Evolutionary conservation across 2,888 invertebrate species (phyloP), one percentile per base, ranked within the genome.

Genomic region (Lasioglossum villosulum): DNA sequence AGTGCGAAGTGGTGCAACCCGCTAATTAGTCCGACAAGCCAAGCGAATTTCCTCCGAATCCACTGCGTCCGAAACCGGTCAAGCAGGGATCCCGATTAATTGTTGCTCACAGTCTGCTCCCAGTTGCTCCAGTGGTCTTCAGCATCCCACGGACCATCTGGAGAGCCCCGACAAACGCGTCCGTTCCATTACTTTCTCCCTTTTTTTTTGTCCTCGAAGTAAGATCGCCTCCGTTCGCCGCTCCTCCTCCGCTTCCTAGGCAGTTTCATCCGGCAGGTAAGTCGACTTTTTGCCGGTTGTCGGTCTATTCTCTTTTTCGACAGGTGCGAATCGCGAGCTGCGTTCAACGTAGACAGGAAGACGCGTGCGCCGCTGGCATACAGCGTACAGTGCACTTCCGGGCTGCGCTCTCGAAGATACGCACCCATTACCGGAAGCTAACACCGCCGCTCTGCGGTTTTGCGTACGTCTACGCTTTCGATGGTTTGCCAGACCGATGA

Each of bases 151-250:
- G 72, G 59, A 30, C 74, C 66, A 70, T 80, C 79, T 42, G 59
- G 80, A 42, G 79, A 82, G 70, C 37, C 66, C 37, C 73, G 42
- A 66, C 37, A 48, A 72, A 42, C 71, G 66, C 68, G 75, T 56
- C 19, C 72, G 68, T 52, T 79, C 66, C 85, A 80, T 73, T 79
- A 87, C 89, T 89, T 89, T 89, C 88, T 89, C 89, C 82, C 78
- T 76, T 84, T 70, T 80, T 87, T 81, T 76, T 84, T 80, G 85
- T 79, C 74, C 84, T 80, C 78, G 78, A 30, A 72, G 66, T 75
- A 72, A 30, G 78, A 81, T 81, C 81, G 82, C 48, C 66, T 84
- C 80, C 82, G 80, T 78, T 75, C 83, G 72, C 77, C 75, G 73
- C 89, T 84, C 70, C 74, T 78, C 80, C 83, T 66, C 72, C 80